Evolutionary conservation across 2,888 invertebrate genomes (phyloP).

Genomic region (Phalera bucephala): DNA sequence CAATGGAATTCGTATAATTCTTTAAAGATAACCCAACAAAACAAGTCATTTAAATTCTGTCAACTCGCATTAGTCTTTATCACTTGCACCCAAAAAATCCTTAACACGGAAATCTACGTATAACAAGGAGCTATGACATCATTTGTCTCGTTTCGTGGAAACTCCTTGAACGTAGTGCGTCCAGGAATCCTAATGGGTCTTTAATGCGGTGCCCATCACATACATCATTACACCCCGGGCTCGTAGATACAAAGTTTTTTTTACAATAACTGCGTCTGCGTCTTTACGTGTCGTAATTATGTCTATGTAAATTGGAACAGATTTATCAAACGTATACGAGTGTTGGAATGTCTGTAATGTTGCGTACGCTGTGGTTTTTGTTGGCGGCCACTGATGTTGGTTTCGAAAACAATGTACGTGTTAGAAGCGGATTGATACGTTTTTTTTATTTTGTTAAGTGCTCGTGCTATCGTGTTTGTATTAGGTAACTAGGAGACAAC

Average conservation of each 20-base stretch:
- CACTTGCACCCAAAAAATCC: no score
- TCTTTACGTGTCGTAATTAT: conserved; percentile 61
- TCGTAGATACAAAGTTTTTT: conserved; percentile 12
- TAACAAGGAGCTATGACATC: conserved; percentile 32
- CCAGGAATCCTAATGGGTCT: conserved; percentile 65
- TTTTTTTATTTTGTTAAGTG: no score
- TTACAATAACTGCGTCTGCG: conserved; percentile 26
- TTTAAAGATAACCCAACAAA: no score
- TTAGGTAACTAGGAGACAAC: no score
- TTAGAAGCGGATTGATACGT: not conserved
- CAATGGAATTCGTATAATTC: no score
- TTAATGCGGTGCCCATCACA: conserved; percentile 54
- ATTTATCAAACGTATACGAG: conserved; percentile 61
- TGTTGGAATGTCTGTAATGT: conserved; percentile 51
- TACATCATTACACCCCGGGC: conserved; percentile 41
- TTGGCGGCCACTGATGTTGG: conserved; percentile 6
- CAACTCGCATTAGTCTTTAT: no score
- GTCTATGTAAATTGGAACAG: conserved; percentile 70
- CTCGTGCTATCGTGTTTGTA: no score
- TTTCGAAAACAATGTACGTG: not conserved
- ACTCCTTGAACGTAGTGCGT: conserved; percentile 20
- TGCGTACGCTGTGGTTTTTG: conserved; percentile 31
- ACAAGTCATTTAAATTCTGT: no score
- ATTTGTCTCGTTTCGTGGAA: conserved; percentile 40
- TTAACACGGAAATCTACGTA: not conserved